Evolutionary conservation across 2,888 invertebrate species (phyloP).

Genomic region (Iphiclides podalirius): DNA sequence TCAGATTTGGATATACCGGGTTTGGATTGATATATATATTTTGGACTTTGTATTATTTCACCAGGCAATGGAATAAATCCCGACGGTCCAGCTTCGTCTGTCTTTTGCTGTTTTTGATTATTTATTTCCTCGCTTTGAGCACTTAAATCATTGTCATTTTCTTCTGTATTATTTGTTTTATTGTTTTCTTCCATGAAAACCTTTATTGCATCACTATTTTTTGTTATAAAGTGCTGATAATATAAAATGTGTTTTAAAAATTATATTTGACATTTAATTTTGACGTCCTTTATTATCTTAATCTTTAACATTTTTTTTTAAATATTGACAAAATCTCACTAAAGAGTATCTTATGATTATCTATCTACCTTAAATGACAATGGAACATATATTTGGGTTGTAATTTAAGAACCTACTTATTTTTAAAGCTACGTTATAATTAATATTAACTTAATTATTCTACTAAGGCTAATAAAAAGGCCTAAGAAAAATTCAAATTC

Average conservation of each 20-base stretch:
- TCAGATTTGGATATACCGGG: slow-evolving; percentile 68
- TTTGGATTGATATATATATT: slow-evolving; percentile 35
- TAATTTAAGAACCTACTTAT: too few relatives aligned
- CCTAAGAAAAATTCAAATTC: too few relatives aligned
- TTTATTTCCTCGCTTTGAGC: slow-evolving; percentile 35
- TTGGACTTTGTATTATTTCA: slow-evolving; percentile 40
- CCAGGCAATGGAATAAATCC: slow-evolving; percentile 51
- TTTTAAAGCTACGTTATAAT: too few relatives aligned
- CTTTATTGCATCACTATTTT: slow-evolving; percentile 50
- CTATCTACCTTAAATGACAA: too few relatives aligned
- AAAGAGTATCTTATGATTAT: too few relatives aligned
- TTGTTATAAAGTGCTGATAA: slow-evolving; percentile 39
- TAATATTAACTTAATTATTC: too few relatives aligned
- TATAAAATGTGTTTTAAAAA: slow-evolving; percentile 21
- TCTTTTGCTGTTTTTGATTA: slow-evolving; percentile 25
- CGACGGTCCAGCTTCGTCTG: slow-evolving; percentile 66
- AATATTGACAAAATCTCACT: too few relatives aligned
- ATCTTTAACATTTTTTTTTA: too few relatives aligned
- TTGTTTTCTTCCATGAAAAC: slow-evolving; percentile 63
- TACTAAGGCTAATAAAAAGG: too few relatives aligned
- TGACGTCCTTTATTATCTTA: too few relatives aligned
- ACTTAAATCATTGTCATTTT: slow-evolving; percentile 41
- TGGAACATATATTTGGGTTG: too few relatives aligned
- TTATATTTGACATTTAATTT: slow-evolving; percentile 26
- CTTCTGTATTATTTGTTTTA: slow-evolving; percentile 35